Percentiles rank a stretch among this genome's conserved stretches.
phyloP scores from a whole-genome alignment of 2,113 vertebrate genomes.

The Odocoileus hemionus region DNA sequence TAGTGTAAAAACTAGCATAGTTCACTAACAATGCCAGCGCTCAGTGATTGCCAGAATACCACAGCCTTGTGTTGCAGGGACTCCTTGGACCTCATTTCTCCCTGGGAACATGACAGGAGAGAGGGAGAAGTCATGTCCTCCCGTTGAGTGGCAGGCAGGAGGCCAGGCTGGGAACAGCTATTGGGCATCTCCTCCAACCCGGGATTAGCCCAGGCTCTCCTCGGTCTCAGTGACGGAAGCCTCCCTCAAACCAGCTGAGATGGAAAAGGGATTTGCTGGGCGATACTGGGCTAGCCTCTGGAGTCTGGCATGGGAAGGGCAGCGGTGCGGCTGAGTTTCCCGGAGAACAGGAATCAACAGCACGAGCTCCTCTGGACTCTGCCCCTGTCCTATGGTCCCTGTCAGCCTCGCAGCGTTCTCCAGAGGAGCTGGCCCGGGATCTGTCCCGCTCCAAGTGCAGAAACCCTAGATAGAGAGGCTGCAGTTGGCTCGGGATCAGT shows the following conservation, averaged over 20 bases:
- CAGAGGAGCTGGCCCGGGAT: fast-evolving
- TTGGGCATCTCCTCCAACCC: neutral
- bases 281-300: neutral
- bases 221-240: neutral
- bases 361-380: neutral
- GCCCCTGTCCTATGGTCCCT: fast-evolving
- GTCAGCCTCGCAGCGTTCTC: neutral
- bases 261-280: neutral
- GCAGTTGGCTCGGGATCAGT: neutral
- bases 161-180: neutral
- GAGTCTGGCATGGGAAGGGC: neutral
- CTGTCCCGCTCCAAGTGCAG: neutral
- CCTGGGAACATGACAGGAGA: neutral
- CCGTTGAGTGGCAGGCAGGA: neutral
- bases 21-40: neutral
- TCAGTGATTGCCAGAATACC: neutral
- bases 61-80: neutral
- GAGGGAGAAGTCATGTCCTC: neutral
- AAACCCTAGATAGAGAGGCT: neutral
- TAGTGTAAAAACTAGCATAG: neutral
- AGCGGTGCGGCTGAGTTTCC: neutral
- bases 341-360: neutral
- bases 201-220: neutral
- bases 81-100: neutral
- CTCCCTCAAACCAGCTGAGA: neutral